phyloP scores from a whole-genome alignment of 2,797 vertebrate species.

The Helarctos malayanus region DNA sequence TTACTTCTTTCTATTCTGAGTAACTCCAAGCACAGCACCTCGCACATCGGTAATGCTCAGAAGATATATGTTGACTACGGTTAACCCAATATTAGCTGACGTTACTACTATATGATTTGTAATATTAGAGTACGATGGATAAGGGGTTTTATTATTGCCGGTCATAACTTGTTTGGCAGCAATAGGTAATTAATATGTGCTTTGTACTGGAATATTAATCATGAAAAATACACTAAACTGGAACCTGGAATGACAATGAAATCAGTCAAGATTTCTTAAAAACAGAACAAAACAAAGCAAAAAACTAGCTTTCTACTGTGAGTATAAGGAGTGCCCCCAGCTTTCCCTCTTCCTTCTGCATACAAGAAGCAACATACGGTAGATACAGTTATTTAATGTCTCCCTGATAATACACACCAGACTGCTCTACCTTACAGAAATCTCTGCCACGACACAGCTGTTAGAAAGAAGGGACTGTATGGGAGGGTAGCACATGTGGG shows the following conservation, averaged over 20 bases:
- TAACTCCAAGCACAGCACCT: neutral
- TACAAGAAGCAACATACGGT: neutral
- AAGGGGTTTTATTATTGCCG: neutral
- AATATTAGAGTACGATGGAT: neutral
- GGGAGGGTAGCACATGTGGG: neutral
- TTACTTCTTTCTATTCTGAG: neutral
- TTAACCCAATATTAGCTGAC: neutral
- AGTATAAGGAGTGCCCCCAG: neutral
- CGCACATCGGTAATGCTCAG: neutral
- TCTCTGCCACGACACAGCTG: neutral
- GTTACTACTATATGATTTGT: neutral
- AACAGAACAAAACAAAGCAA: neutral
- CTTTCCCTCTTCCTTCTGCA: neutral
- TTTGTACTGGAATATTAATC: neutral
- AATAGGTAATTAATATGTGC: neutral
- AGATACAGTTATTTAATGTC: neutral
- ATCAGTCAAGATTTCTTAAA: neutral
- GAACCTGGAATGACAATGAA: slow-evolving; percentile 14
- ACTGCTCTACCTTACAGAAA: neutral
- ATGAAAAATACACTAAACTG: neutral
- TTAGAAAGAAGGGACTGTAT: neutral
- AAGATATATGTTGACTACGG: neutral
- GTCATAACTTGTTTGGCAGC: neutral
- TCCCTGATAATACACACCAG: neutral
- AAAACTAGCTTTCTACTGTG: neutral